Evolutionary conservation across 1,140 invertebrate genomes (phyloP), one percentile per base, ranked within the genome.

Genomic region (Bombus fervidus): DNA sequence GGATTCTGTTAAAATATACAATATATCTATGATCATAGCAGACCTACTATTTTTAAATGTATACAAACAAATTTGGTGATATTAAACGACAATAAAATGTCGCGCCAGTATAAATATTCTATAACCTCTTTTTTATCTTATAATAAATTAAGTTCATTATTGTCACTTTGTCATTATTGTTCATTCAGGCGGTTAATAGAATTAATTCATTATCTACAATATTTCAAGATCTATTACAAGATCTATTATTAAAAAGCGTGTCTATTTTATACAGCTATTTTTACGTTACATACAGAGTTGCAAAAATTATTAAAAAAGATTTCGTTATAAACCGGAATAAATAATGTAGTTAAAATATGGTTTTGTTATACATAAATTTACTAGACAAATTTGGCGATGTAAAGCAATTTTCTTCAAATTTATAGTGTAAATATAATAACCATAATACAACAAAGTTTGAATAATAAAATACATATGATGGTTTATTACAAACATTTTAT

Each of bases 81-180:
- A 79, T 82, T 79, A 31, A 82, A 22, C 57, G 76, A 88, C 79
- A 71, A 82, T 79, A 83, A 78, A 78, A 84, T 82, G n/a, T 86
- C 75, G 37, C 66, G 28, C 68, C 62, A 79, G 69, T 86, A 88
- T 69, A 89, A 89, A 80, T 82, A 59, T 87, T 89, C 41, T 87
- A 31, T 39, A 72, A 57, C 59, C 34, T 64, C 47, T 85, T 31
- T 87, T 77, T 43, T 41, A 57, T 78, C 73, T 74, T 66, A 34
- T 43, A 76, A 47, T 12, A 22, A 47, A 72, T 57, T 79, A 59
- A 59, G 66, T 78, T 59, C 5, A n/a, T 59, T 62, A 43, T 79
- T 25, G 13, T 62, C 53, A 39, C 12, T 43, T 59, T 84, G 25
- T 31, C 31, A 76, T 53, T 72, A 71, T 71, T 69, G 22, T 71